phyloP scores from a whole-genome alignment of 1,140 invertebrate species.

The Lepidurus packardi region DNA sequence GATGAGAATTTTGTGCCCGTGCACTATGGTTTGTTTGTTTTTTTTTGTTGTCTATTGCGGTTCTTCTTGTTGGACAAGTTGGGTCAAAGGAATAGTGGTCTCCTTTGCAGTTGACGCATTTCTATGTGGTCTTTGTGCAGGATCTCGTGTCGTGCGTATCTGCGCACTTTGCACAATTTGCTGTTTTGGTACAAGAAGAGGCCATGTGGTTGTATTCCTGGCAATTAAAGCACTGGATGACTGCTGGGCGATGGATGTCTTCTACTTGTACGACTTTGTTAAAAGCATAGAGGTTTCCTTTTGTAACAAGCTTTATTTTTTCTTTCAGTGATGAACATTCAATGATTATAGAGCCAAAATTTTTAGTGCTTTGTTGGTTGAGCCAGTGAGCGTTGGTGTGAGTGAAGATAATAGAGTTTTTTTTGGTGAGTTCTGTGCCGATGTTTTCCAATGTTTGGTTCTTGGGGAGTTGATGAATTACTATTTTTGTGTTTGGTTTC shows the following conservation, averaged over 20 bases:
- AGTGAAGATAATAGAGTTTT: not conserved
- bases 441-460: conserved; percentile 3
- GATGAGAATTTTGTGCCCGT: not conserved
- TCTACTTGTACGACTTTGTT: not conserved
- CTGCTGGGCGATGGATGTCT: not conserved
- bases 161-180: conserved; percentile 4
- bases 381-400: not conserved
- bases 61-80: not conserved
- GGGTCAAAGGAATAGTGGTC: not conserved
- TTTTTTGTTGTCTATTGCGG: not conserved
- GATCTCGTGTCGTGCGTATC: conserved; percentile 11
- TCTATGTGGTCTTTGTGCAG: not conserved
- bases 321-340: not conserved
- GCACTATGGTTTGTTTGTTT: not conserved
- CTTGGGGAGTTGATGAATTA: conserved; percentile 21
- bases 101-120: conserved; percentile 25
- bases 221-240: conserved; percentile 2
- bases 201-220: conserved; percentile 23
- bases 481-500: not conserved
- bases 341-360: not conserved
- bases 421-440: not conserved
- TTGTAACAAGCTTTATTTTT: not conserved
- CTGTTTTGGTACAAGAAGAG: not conserved
- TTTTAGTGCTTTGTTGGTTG: not conserved
- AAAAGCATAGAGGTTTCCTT: not conserved